Evolutionary conservation across 2,888 invertebrate genomes (phyloP), one percentile per base, ranked within the genome.

Genomic region (Octonoba sinensis): DNA sequence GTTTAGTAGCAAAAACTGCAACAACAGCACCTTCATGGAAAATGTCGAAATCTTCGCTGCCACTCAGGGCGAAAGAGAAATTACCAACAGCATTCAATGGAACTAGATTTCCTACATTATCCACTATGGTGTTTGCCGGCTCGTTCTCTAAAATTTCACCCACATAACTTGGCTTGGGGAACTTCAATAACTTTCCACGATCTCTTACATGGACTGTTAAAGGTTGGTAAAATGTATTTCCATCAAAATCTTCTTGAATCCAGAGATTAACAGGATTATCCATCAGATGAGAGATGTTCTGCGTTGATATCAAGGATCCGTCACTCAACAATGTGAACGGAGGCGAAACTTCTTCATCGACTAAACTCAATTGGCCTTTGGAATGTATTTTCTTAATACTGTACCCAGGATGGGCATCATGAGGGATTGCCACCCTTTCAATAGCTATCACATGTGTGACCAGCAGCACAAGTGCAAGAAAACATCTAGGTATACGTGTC

Each of bases 241-340:
- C 65, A 49, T 85, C 85, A 85, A 92, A 91, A 88, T 94, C 94
- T 88, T 95, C 94, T 88, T 95, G 95, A 77, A 95, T 90, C 20
- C 96, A 92, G 71, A 95, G 92, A 82, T 96, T 91, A 87, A 94
- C 93, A 36, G 96, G 93, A 0, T 94, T 94, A 85, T 92, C 92
- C 82, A 95, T 92, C 83, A 96, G 90, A 16, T 95, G 94, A 71
- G 93, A 92, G 59, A 96, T 91, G 87, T 95, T 95, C 51, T 94
- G 92, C 44, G 95, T 95, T 62, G 95, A 96, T 95, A 96, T 96
- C 77, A 96, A 93, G 75, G 95, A 92, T 71, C 96, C 96, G 88
- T 95, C 94, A 85, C 93, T 93, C 72, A 96, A 91, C 85, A 96
- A 93, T 13, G 96, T 94, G 89, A 96, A 96, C 89, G 93, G 95